These are phyloP conservation scores for Sarotherodon lohbergeri DNA, from an alignment of 2,113 vertebrate species.

Conservation along the genomic window DNA sequence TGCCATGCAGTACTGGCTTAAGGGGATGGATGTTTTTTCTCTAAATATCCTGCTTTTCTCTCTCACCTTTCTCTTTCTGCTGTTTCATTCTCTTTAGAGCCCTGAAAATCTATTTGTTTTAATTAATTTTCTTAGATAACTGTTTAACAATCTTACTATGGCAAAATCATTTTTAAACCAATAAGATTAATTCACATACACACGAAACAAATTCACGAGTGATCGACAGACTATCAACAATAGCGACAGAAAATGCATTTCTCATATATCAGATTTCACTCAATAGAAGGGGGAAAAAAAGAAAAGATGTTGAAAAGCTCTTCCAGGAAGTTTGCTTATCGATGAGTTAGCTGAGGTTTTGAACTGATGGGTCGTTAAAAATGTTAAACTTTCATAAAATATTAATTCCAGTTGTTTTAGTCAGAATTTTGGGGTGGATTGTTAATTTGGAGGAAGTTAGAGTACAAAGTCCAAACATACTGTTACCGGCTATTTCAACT, in stretches of 20 bases:
- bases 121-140: not conserved
- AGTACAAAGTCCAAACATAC: not conserved
- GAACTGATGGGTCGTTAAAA: not conserved
- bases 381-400: not conserved
- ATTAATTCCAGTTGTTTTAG: not conserved
- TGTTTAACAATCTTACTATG: not conserved
- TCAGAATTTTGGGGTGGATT: not conserved
- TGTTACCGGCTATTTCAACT: not conserved
- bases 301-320: not conserved
- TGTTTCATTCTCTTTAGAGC: not conserved
- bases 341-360: not conserved
- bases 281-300: not conserved
- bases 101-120: not conserved
- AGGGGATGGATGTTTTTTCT: not conserved
- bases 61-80: not conserved
- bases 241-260: not conserved
- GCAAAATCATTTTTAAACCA: not conserved
- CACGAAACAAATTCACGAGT: not conserved
- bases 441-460: not conserved
- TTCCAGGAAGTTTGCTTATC: not conserved
- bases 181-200: not conserved
- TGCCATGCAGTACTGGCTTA: not conserved
- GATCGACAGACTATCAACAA: not conserved
- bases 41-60: not conserved
- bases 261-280: not conserved